Conservation (phyloP, 2,888 invertebrate genomes). For the Drosophila ochracea region DNA sequence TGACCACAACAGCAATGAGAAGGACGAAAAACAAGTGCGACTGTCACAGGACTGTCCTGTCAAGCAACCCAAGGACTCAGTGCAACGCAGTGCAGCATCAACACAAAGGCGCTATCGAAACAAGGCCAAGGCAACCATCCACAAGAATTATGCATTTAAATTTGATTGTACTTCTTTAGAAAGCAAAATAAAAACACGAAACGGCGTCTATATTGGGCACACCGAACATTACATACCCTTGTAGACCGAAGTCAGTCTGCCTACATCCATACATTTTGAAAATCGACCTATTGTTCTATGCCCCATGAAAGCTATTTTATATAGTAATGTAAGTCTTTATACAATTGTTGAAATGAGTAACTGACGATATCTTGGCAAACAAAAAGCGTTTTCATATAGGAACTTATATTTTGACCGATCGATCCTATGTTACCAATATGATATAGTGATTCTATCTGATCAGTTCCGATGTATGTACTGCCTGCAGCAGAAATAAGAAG, state of each 20-base stretch:
- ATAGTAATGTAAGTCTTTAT: neutral
- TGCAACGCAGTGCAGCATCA: neutral
- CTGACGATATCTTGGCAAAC: neutral
- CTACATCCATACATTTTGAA: no score
- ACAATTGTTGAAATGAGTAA: neutral
- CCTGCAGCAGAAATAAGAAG: neutral
- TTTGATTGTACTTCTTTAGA: conserved; percentile 2
- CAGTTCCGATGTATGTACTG: neutral
- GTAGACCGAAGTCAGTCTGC: neutral
- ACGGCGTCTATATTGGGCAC: neutral
- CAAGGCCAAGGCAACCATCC: conserved; percentile 22
- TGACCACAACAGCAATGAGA: conserved; percentile 33
- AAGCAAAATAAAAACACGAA: neutral
- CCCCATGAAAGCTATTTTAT: neutral
- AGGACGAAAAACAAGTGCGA: neutral
- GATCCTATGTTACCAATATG: neutral
- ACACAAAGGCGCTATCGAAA: conserved; percentile 27
- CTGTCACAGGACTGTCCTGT: conserved; percentile 9
- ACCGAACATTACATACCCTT: neutral
- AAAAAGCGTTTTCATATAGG: neutral
- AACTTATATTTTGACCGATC: neutral
- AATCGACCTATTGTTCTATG: neutral
- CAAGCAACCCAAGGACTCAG: conserved; percentile 12
- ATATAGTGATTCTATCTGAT: neutral
- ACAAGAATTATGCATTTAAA: conserved; percentile 37